A percentile compares a stretch with the other conserved stretches of the same genome.
Conservation (phyloP, 2,113 vertebrate genomes). For the Leucopsar rothschildi region DNA sequence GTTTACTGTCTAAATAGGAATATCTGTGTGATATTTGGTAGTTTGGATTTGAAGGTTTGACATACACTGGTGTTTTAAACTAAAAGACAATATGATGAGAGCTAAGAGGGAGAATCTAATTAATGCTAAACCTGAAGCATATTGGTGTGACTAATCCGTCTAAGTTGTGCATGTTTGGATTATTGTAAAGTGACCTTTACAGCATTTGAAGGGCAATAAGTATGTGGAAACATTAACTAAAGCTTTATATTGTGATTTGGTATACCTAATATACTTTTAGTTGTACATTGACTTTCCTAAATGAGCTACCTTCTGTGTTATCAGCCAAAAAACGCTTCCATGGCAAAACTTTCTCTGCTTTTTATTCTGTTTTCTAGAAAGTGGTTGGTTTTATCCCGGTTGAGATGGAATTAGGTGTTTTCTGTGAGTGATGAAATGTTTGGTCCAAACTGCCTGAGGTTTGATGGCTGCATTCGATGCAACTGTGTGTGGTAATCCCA, state of each 20-base stretch:
- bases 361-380: background rate
- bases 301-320: background rate
- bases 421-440: background rate
- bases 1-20: background rate
- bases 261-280: background rate
- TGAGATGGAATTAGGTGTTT: background rate
- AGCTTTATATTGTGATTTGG: background rate
- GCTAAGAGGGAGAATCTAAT: background rate
- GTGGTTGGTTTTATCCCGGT: accelerated
- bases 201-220: background rate
- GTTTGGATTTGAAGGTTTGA: background rate
- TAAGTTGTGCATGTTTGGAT: background rate
- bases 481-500: background rate
- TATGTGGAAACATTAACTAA: background rate
- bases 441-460: background rate
- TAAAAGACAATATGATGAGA: background rate
- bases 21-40: background rate
- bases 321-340: background rate
- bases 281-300: background rate
- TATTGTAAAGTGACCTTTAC: background rate
- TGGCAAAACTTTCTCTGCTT: background rate
- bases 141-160: background rate
- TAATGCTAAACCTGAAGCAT: background rate
- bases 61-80: background rate
- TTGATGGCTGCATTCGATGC: background rate